phyloP scores from a whole-genome alignment of 2,888 invertebrate species.

The Elmis aenea region DNA sequence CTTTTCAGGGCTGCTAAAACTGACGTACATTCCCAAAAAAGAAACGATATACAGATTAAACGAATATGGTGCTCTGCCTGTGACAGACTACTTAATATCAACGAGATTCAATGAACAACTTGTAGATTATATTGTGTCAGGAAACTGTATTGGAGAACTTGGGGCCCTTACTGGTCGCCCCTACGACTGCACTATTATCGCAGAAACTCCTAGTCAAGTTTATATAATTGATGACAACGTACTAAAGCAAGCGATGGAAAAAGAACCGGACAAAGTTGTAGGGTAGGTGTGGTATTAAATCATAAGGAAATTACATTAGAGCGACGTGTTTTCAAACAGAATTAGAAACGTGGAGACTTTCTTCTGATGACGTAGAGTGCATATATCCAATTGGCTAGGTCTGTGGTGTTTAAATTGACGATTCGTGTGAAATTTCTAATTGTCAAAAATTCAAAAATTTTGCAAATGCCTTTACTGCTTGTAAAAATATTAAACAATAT shows the following conservation, averaged over 20 bases:
- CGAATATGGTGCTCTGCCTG: constrained; percentile 50
- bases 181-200: constrained; percentile 53
- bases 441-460: too few species aligned
- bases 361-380: neutral
- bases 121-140: constrained; percentile 56
- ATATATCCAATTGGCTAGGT: too few species aligned
- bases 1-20: constrained; percentile 18
- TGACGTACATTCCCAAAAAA: constrained; percentile 32
- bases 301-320: too few species aligned
- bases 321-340: too few species aligned
- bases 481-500: too few species aligned
- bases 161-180: constrained; percentile 55
- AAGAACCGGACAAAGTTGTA: constrained; percentile 6
- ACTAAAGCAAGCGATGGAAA: constrained; percentile 48
- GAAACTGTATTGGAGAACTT: constrained; percentile 57
- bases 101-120: constrained; percentile 48
- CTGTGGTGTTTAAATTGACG: too few species aligned
- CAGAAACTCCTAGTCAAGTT: constrained; percentile 56
- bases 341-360: too few species aligned
- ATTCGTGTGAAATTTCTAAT: too few species aligned
- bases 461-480: too few species aligned
- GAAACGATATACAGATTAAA: constrained; percentile 49
- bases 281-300: constrained; percentile 8
- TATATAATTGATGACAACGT: constrained; percentile 46
- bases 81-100: constrained; percentile 52